Evolutionary conservation across 2,888 invertebrate genomes (phyloP).

Genomic region (Calliopum simillimum): DNA sequence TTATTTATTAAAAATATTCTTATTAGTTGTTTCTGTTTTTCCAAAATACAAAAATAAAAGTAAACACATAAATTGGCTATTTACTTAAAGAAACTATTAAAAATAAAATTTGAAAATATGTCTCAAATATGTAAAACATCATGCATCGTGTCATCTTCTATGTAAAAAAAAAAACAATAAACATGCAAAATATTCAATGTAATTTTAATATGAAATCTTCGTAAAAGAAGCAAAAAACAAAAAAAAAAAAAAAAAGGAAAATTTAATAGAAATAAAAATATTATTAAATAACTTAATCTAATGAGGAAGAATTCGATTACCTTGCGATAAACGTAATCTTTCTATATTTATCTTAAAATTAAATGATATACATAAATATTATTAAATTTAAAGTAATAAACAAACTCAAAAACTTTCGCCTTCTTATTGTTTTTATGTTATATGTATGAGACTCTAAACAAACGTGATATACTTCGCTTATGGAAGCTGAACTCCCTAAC

Average conservation of each 20-base stretch:
- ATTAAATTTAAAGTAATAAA: background rate
- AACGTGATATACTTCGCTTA: too few relatives aligned
- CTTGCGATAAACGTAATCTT: background rate
- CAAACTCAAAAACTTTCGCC: too few relatives aligned
- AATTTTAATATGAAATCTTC: constrained; percentile 13
- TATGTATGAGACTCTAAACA: too few relatives aligned
- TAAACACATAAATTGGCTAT: background rate
- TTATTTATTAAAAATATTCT: constrained; percentile 42
- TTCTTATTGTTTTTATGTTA: too few relatives aligned
- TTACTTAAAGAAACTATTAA: background rate
- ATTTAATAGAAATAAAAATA: constrained; percentile 11
- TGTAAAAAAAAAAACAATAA: background rate
- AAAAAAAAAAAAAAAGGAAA: constrained; percentile 2
- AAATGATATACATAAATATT: background rate
- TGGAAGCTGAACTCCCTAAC: too few relatives aligned
- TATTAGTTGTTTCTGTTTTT: constrained; percentile 36
- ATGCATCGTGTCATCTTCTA: constrained; percentile 8
- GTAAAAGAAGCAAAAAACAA: constrained; percentile 26
- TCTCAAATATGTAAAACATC: too few relatives aligned
- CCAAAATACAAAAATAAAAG: constrained; percentile 10
- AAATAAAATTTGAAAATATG: background rate
- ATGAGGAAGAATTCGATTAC: background rate
- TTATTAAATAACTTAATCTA: background rate
- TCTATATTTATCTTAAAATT: background rate
- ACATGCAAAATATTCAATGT: constrained; percentile 4